phyloP scores from a whole-genome alignment of 2,113 vertebrate species.

The Spilogale gracilis region DNA sequence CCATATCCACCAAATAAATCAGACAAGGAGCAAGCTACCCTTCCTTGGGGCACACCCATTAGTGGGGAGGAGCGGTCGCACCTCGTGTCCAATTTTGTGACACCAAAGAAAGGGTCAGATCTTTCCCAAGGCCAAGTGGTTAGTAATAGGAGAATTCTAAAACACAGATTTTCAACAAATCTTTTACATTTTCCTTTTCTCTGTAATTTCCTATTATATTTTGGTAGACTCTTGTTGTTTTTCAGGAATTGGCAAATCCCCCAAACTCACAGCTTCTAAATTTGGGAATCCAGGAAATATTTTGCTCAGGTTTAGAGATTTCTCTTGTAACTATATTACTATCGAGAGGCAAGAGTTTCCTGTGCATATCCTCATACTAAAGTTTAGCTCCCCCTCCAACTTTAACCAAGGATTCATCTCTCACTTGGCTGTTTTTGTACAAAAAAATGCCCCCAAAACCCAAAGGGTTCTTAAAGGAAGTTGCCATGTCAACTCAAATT shows the following conservation, averaged over 20 bases:
- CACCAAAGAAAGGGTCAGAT: background rate
- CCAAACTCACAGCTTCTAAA: slow-evolving; percentile 67
- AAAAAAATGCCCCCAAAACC: background rate
- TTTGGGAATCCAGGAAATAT: slow-evolving; percentile 69
- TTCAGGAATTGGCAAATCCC: slow-evolving; percentile 45
- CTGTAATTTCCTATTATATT: slow-evolving; percentile 63
- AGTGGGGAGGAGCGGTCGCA: background rate
- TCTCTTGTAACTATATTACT: slow-evolving; percentile 32
- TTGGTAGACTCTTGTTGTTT: slow-evolving; percentile 67
- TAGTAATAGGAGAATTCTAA: background rate
- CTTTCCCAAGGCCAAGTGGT: background rate
- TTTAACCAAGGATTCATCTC: background rate
- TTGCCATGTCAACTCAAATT: background rate
- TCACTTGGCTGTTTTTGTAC: slow-evolving; percentile 18
- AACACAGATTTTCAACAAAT: background rate
- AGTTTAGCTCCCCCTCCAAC: background rate
- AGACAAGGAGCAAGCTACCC: background rate
- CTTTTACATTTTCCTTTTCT: background rate
- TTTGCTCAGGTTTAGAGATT: slow-evolving; percentile 54
- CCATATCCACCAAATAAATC: background rate
- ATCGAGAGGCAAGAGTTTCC: slow-evolving; percentile 56
- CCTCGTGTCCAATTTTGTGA: background rate
- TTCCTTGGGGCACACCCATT: background rate
- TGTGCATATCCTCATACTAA: background rate
- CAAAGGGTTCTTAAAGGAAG: slow-evolving; percentile 25